phyloP scores from a whole-genome alignment of 1,140 invertebrate genomes.

The Nylanderia fulva region DNA sequence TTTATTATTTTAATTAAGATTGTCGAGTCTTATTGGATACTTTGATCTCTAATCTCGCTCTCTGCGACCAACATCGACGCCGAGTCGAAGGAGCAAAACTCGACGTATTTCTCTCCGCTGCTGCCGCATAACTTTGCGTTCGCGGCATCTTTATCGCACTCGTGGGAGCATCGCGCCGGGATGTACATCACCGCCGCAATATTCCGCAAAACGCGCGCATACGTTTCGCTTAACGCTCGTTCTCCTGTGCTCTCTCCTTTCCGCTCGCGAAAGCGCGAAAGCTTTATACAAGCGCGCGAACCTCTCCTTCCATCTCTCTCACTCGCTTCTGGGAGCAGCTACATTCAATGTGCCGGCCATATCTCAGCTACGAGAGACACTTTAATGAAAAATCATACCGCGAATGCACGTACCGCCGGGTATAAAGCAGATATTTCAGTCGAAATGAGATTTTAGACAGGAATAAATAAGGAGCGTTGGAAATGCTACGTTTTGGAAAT shows the following conservation, averaged over 20 bases:
- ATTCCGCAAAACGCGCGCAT: slow-evolving; percentile 80
- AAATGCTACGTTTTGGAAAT: slow-evolving; percentile 37
- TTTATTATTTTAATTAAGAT: too few species aligned
- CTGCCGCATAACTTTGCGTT: slow-evolving; percentile 74
- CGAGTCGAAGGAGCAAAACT: slow-evolving; percentile 66
- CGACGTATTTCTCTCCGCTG: slow-evolving; percentile 75
- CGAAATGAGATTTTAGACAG: slow-evolving; percentile 85
- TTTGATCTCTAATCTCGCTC: neutral
- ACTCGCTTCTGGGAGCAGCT: slow-evolving; percentile 75
- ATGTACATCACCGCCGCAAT: slow-evolving; percentile 81
- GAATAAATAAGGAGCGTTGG: slow-evolving; percentile 82
- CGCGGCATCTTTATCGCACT: slow-evolving; percentile 81
- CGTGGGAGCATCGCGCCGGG: slow-evolving; percentile 78
- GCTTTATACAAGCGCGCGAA: slow-evolving; percentile 38
- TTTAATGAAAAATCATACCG: slow-evolving; percentile 86
- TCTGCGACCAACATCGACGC: slow-evolving; percentile 11
- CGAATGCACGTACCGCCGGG: slow-evolving; percentile 82
- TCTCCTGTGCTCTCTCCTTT: neutral
- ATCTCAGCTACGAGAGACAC: slow-evolving; percentile 84
- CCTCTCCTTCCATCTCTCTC: neutral
- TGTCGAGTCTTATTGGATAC: neutral
- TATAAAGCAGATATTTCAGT: slow-evolving; percentile 83
- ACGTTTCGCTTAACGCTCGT: slow-evolving; percentile 57
- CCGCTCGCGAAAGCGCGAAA: slow-evolving; percentile 49
- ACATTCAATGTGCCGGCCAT: slow-evolving; percentile 85